A percentile compares a stretch with the other conserved stretches of the same genome.
Conservation (phyloP, 2,113 vertebrate species). For the Redunca redunca region DNA sequence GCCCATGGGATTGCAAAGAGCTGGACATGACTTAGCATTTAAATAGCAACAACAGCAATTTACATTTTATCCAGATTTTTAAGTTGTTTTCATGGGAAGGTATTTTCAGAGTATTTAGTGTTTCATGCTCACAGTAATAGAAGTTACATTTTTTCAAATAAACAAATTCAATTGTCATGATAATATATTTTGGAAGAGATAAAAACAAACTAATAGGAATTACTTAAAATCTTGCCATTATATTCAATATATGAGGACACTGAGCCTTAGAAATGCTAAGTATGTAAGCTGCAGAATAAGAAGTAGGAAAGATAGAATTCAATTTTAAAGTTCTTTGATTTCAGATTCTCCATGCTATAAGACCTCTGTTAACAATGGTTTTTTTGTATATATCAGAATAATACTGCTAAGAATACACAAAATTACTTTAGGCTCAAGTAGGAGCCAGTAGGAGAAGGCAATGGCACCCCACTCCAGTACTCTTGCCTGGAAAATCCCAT, state of each 20-base stretch:
- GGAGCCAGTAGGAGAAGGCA: too few species aligned
- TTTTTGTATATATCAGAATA: background rate
- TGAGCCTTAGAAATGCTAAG: background rate
- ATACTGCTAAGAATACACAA: background rate
- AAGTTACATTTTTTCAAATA: background rate
- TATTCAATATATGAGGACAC: background rate
- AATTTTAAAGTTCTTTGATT: background rate
- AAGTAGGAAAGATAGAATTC: background rate
- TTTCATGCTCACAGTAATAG: background rate
- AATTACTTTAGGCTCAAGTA: background rate
- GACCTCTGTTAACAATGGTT: background rate
- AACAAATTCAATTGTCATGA: background rate
- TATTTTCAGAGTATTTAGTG: background rate
- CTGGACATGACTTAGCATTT: background rate
- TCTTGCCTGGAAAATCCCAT: too few species aligned
- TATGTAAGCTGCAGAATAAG: background rate
- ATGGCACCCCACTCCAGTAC: too few species aligned
- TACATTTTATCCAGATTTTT: background rate
- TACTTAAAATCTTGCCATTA: background rate
- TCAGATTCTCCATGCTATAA: background rate
- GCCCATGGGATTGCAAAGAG: background rate
- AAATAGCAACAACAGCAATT: background rate
- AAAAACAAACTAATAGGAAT: background rate
- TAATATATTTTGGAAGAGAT: background rate
- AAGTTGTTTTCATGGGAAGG: background rate